Evolutionary conservation across 2,797 vertebrate genomes (phyloP).

Genomic region (Leptodactylus fallax): DNA sequence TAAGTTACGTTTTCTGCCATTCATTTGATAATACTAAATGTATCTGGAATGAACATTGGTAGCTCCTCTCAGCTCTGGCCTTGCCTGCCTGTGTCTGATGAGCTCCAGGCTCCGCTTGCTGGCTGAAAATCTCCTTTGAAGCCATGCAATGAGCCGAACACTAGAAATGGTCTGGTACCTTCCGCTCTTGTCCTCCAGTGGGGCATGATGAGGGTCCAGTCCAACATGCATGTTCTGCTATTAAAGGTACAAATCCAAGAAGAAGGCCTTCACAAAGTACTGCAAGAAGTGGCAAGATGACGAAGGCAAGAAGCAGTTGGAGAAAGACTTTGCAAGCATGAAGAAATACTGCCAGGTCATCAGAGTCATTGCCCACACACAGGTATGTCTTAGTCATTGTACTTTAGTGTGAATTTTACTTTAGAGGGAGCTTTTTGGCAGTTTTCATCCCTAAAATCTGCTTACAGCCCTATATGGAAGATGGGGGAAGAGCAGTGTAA

Average conservation of each 20-base stretch:
- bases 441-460: no score
- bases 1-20: not conserved
- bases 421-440: no score
- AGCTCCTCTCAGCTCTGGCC: constrained; percentile 92
- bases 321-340: constrained; percentile 95
- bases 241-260: constrained; percentile 98
- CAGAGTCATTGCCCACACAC: constrained; percentile 93
- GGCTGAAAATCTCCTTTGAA: constrained; percentile 93
- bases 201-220: constrained; percentile 85
- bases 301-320: constrained; percentile 95
- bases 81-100: constrained; percentile 82
- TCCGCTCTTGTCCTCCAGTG: constrained; percentile 81
- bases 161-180: constrained; percentile 74
- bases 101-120: constrained; percentile 97
- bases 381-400: constrained; percentile 77
- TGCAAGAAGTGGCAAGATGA: constrained; percentile 99
- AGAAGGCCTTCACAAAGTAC: constrained; percentile 99
- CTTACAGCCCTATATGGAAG: no score
- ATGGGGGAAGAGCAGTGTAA: no score
- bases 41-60: constrained; percentile 70
- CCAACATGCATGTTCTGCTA: constrained; percentile 75
- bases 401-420: no score
- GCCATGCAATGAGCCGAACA: constrained; percentile 89
- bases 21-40: constrained; percentile 27
- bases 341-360: constrained; percentile 97